Base-by-base conservation (phyloP, 2,888 invertebrate genomes). In the Frankliniella fusca region DNA sequence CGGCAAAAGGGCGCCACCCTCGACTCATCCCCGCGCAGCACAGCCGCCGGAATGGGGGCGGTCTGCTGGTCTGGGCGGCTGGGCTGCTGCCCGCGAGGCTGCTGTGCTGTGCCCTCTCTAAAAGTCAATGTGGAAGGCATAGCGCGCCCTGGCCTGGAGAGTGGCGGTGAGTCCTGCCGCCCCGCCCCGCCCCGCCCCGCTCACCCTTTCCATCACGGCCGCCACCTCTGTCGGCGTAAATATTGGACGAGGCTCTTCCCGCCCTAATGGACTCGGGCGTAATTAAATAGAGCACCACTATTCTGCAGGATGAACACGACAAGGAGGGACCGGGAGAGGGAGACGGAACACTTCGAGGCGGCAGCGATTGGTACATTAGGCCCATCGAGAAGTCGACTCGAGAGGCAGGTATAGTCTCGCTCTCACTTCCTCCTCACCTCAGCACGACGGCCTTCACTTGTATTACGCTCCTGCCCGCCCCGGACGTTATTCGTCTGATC, bases 241-340 rank as follows among this genome's bases (percentile, higher is more conserved):
- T 70, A 70, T 70, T 70, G 70, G 70, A 70, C 70, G 23, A 70
- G 70, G 23, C 70, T 54, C n/a, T 9, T 3, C 54, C 20, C 10
- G 54, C 20, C 54, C 70, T 70, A 70, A 70, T 70, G 70, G 70
- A 70, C 70, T 70, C 70, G 20, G 70, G 70, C 70, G 70, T 70
- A 70, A 70, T 70, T 20, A 70, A 70, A 70, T 70, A 23, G 70
- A 70, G 70, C 23, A 70, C 70, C 23, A 23, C n/a, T 70, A 11
- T 23, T 23, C 23, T 23, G 70, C 7, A 23, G 23, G 70, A 70
- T 70, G 70, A 70, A 70, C 23, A 70, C 23, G 23, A 54, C 50
- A 50, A 15, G 50, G 50, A 54, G 20, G 10, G 54, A 54, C 15
- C 7, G 54, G 54, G 54, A 20, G 54, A 20, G 10, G 54, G 54